A percentile compares a stretch with the other conserved stretches of the same genome.
Conservation (phyloP, 2,888 invertebrate genomes). For the Toxonevra muliebris region DNA sequence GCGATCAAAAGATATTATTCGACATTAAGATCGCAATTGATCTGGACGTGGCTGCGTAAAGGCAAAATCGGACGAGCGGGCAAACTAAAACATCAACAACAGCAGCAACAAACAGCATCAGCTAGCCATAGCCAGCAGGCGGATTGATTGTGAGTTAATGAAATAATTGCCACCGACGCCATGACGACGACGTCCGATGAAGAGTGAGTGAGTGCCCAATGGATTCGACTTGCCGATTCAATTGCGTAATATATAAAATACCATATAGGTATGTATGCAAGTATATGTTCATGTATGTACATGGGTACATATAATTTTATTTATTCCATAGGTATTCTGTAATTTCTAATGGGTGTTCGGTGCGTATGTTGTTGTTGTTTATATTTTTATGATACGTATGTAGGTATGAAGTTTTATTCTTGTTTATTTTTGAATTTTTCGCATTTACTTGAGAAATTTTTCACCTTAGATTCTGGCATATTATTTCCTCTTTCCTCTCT, state of each 20-base stretch:
- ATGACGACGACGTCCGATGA: background rate
- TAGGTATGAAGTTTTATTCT: no score
- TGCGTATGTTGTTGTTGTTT: no score
- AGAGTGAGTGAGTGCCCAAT: no score
- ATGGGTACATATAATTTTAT: background rate
- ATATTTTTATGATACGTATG: no score
- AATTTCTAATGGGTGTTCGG: no score
- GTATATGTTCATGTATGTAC: slow-evolving; percentile 3
- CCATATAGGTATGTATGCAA: background rate
- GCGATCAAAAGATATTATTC: background rate
- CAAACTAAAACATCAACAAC: slow-evolving; percentile 9
- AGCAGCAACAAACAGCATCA: background rate
- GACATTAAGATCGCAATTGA: background rate
- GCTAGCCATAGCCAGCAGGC: background rate
- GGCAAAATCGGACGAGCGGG: background rate
- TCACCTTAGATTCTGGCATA: no score
- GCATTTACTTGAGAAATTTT: no score
- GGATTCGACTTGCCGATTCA: background rate
- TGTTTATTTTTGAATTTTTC: no score
- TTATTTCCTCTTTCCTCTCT: no score
- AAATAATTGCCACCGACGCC: slow-evolving; percentile 31
- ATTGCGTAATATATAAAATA: no score
- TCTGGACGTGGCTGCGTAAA: background rate
- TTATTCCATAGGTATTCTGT: no score
- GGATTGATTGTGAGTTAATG: slow-evolving; percentile 23